Evolutionary conservation across 2,888 invertebrate genomes (phyloP).

Genomic region (Lasius fuliginosus): DNA sequence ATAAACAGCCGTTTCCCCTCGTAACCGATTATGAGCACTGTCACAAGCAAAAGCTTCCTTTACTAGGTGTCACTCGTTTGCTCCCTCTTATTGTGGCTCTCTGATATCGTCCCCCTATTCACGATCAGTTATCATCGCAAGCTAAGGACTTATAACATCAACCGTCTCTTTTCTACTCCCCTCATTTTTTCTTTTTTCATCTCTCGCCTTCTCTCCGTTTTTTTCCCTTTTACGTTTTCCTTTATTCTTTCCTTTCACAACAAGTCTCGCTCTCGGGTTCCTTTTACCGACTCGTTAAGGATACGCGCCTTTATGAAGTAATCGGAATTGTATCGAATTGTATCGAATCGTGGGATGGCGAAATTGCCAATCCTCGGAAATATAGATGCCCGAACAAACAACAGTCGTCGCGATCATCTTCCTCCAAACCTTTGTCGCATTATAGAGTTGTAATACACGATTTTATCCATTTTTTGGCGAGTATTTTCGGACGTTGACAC

Average conservation of each 20-base stretch:
- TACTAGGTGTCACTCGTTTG: conserved; percentile 9
- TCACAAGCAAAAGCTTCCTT: conserved; percentile 50
- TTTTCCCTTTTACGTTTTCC: background rate
- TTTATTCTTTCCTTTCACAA: conserved; percentile 35
- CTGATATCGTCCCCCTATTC: conserved; percentile 60
- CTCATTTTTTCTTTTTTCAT: background rate
- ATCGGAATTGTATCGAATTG: conserved; percentile 58
- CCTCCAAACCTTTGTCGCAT: conserved; percentile 39
- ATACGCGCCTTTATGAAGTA: conserved; percentile 38
- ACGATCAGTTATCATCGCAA: conserved; percentile 60
- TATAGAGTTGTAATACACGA: conserved; percentile 42
- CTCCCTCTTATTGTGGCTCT: conserved; percentile 13
- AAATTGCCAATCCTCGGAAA: conserved; percentile 57
- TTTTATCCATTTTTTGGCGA: conserved; percentile 13
- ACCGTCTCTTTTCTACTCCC: conserved; percentile 9
- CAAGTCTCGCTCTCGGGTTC: conserved; percentile 64
- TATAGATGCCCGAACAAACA: conserved; percentile 21
- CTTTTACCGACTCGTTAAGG: conserved; percentile 66
- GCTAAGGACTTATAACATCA: conserved; percentile 55
- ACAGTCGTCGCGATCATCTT: background rate
- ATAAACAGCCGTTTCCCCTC: conserved; percentile 73
- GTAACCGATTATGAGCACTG: conserved; percentile 46
- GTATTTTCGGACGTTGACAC: background rate
- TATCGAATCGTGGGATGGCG: conserved; percentile 62
- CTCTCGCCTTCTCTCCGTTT: background rate